Evolutionary conservation across 2,113 vertebrate species (phyloP), one percentile per base, ranked within the genome.

Genomic region (Myodes glareolus): DNA sequence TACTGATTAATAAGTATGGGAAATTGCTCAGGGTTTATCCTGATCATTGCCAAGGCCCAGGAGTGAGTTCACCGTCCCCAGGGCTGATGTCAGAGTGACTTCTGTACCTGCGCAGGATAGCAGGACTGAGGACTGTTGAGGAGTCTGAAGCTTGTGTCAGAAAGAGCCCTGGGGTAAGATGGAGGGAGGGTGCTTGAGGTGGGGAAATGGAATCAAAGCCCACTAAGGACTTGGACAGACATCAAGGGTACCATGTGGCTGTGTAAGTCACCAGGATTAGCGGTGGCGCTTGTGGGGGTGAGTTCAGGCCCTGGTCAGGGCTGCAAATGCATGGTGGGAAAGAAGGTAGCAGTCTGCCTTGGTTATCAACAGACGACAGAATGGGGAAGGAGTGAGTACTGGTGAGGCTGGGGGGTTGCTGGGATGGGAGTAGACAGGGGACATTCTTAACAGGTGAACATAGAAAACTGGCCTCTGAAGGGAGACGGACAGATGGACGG

Each of bases 1-100:
- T 96, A 97, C 92, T 92, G 91, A 75, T 97, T 95, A 89, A 96
- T 94, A 94, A 97, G 86, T 80, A n/a, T 65, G 63, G 78, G 85
- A 94, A 94, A 68, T 67, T 97, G 81, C 95, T 96, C 27, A 47
- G 88, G 7, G 52, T 63, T 82, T 86, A 52, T 97, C 91, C 47
- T 95, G 63, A 91, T 65, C 67, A 68, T 76, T 91, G 31, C 3
- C 0, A 9, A 76, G n/a, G 72, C 76, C 86, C 50, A 12, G 70
- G 58, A 85, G 33, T 0, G 0, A 87, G 90, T 65, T 77, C 29
- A 39, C 29, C 19, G 14, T 82, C 27, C 45, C 91, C 72, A 25
- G 50, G 0, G 1, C 61, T 9, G 2, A 36, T 25, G 55, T 50
- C 67, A 14, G 13, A 55, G 52, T 5, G 6, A 21, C 6, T 5